phyloP scores from a whole-genome alignment of 1,140 invertebrate genomes.

The Heliconius hermathena region DNA sequence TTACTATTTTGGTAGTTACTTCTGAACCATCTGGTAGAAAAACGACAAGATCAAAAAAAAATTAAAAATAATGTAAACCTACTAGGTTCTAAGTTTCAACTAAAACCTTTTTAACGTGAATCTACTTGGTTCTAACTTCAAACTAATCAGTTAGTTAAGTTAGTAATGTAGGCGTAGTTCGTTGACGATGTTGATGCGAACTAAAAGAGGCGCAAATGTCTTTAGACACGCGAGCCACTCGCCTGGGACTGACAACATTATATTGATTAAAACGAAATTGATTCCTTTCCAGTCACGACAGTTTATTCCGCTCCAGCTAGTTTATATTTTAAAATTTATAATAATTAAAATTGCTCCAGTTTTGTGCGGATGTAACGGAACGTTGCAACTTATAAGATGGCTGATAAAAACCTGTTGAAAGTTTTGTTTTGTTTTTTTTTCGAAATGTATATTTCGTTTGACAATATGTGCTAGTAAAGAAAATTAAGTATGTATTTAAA shows the following conservation, averaged over 20 bases:
- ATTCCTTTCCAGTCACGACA: conserved; percentile 40
- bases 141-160: conserved; percentile 32
- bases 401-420: neutral
- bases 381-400: neutral
- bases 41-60: too few relatives aligned
- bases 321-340: conserved; percentile 14
- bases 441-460: too few relatives aligned
- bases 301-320: conserved; percentile 16
- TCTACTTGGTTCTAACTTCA: neutral
- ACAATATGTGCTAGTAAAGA: too few relatives aligned
- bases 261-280: conserved; percentile 58
- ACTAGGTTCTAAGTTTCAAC: neutral
- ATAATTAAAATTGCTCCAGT: conserved; percentile 9
- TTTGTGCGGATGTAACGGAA: neutral
- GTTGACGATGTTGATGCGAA: conserved; percentile 31
- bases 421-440: too few relatives aligned
- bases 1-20: too few relatives aligned
- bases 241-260: conserved; percentile 44
- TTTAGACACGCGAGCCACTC: conserved; percentile 56
- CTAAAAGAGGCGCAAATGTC: conserved; percentile 49
- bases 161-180: conserved; percentile 32
- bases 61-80: too few relatives aligned
- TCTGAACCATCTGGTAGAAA: too few relatives aligned
- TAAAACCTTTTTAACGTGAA: too few relatives aligned
- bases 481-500: too few relatives aligned